phyloP scores from a whole-genome alignment of 92 coral and sea anemone species.

The Paramuricea clavata region DNA sequence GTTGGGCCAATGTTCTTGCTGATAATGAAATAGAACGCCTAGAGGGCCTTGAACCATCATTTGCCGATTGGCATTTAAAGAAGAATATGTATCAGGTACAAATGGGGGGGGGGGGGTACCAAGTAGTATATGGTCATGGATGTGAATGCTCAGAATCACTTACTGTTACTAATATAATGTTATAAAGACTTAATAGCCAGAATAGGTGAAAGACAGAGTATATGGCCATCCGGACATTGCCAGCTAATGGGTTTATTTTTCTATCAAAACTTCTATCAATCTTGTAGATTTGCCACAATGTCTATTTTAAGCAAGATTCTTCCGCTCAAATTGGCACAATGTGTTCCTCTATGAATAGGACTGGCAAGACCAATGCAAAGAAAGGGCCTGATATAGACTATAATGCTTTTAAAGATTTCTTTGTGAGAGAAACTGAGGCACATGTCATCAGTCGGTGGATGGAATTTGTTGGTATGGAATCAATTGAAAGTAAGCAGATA shows the following conservation, averaged over 20 bases:
- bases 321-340: slow-evolving; percentile 28
- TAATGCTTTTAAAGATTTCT: slow-evolving; percentile 31
- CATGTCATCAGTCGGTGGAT: slow-evolving; percentile 19
- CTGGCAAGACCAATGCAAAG: slow-evolving; percentile 40
- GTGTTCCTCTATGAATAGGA: slow-evolving; percentile 36
- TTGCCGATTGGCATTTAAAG: slow-evolving; percentile 73
- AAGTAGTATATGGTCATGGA: no score
- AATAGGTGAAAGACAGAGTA: no score
- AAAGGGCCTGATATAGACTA: slow-evolving; percentile 26
- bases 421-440: slow-evolving; percentile 30
- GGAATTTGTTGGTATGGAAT: slow-evolving; percentile 17
- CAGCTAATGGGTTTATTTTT: no score
- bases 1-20: slow-evolving; percentile 63
- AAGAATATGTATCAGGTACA: slow-evolving; percentile 26
- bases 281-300: slow-evolving; percentile 31
- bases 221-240: no score
- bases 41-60: slow-evolving; percentile 57
- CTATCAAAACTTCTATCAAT: background rate
- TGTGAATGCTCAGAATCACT: no score
- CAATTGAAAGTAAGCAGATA: slow-evolving; percentile 14
- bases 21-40: slow-evolving; percentile 50
- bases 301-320: slow-evolving; percentile 26
- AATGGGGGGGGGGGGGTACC: no score
- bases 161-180: no score
- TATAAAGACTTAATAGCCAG: no score